A percentile compares a stretch with the other conserved stretches of the same genome.
Evolutionary conservation across 2,888 invertebrate genomes (phyloP).

Genomic region (Auanema sp.): DNA sequence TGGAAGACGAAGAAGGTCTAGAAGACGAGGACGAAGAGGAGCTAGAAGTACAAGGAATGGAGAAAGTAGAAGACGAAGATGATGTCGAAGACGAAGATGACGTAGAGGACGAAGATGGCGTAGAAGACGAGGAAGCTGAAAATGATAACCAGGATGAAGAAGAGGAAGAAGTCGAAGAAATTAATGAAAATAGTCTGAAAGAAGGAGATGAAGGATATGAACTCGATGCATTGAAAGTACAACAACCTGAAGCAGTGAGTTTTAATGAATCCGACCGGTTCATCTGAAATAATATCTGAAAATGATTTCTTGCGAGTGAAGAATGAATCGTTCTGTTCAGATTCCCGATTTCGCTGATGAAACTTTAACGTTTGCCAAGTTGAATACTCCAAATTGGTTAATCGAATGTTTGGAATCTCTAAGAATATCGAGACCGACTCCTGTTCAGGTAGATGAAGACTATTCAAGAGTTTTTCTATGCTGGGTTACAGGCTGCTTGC

Average conservation of each 20-base stretch:
- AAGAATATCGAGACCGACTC: constrained; percentile 52
- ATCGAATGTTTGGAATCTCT: constrained; percentile 51
- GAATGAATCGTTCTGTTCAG: constrained; percentile 5
- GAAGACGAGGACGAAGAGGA: constrained; percentile 15
- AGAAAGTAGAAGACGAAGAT: not conserved
- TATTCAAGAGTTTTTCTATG: constrained; percentile 4
- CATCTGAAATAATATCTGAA: no score
- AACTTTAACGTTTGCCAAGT: constrained; percentile 35
- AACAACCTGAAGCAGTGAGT: not conserved
- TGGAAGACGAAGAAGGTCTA: constrained; percentile 6
- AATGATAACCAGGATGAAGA: constrained; percentile 13
- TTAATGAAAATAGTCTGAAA: not conserved
- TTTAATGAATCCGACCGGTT: not conserved
- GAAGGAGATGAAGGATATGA: not conserved
- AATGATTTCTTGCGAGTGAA: no score
- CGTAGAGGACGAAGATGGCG: no score
- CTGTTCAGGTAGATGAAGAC: constrained; percentile 46
- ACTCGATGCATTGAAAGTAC: not conserved
- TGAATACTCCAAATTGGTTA: constrained; percentile 56
- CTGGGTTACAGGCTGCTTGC: constrained; percentile 46
- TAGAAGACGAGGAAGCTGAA: constrained; percentile 7
- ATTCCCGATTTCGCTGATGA: not conserved
- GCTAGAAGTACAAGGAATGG: constrained; percentile 10
- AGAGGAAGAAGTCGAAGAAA: constrained; percentile 10
- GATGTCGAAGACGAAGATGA: no score